Evolutionary conservation across 2,888 invertebrate species (phyloP), one percentile per base, ranked within the genome.

Genomic region (Drosophila falleni): DNA sequence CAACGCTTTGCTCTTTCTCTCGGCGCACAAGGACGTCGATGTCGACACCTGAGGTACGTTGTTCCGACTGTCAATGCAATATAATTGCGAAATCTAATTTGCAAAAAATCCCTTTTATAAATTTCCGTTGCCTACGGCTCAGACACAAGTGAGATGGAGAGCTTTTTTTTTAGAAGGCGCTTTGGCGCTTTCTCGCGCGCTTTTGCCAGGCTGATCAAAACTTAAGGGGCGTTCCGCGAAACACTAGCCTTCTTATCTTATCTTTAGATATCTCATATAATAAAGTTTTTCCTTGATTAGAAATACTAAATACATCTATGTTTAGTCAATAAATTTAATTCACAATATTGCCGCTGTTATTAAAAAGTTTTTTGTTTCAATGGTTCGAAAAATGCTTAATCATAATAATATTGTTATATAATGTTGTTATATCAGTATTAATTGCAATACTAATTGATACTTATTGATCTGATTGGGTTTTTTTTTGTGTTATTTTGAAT

Each of bases 51-150:
- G 58, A 66, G 33, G 53, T 65, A 54, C 13, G 44, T 47, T 55
- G 72, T 51, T 58, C 44, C 41, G 33, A 47, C 47, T 64, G 49
- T 70, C 54, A 67, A 59, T 65, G 62, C 65, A 65, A 73, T 63
- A 59, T 68, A 68, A 79, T 68, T 79, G 67, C 58, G 37, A 79
- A 81, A 81, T 85, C 63, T 79, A 79, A 85, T 85, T 81, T 75
- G 59, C 62, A 60, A 35, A 59, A 62, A 33, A 63, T 64, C 75
- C 72, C 75, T 61, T 70, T 64, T 19, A 42, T 41, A 37, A 54
- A 63, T 71, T 68, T 71, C 65, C 63, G 55, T 53, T 62, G 68
- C 66, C 67, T 65, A 60, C 53, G 66, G 53, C 55, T 49, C 10
- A 63, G 50, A 55, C 42, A 55, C 23, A 65, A 62, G 49, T 50